Evolutionary conservation across 2,888 invertebrate species (phyloP).

Genomic region (Scaptomyza caliginosa): DNA sequence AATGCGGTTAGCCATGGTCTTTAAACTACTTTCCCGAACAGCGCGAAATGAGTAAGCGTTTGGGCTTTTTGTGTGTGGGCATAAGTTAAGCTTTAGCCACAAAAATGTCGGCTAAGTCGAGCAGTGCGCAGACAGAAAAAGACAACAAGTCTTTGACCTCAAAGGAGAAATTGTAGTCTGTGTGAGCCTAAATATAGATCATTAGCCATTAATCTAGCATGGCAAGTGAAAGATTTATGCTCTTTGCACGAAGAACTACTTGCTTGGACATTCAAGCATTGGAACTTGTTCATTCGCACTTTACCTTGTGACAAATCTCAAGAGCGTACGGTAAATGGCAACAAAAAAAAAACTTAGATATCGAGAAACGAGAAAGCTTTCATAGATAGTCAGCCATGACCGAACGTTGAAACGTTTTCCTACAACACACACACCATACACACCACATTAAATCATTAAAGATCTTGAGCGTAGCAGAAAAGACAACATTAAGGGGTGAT

Average conservation of each 20-base stretch:
- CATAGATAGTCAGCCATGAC: constrained; percentile 23
- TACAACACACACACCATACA: constrained; percentile 19
- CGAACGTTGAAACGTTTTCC: constrained; percentile 9
- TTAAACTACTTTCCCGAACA: constrained; percentile 53
- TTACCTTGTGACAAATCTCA: constrained; percentile 45
- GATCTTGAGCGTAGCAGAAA: constrained; percentile 20
- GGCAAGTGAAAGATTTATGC: constrained; percentile 39
- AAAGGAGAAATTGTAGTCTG: constrained; percentile 16
- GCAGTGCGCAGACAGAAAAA: constrained; percentile 18
- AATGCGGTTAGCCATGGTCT: constrained; percentile 56
- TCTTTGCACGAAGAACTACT: neutral
- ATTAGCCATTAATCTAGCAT: constrained; percentile 36
- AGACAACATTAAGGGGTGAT: constrained; percentile 57
- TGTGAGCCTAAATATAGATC: constrained; percentile 56
- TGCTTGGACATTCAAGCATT: constrained; percentile 1
- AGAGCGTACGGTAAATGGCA: constrained; percentile 28
- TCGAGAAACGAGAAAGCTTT: constrained; percentile 10
- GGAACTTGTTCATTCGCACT: constrained; percentile 43
- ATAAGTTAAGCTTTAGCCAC: constrained; percentile 21
- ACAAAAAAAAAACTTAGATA: neutral
- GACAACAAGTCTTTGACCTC: constrained; percentile 53
- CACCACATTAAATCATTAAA: constrained; percentile 53
- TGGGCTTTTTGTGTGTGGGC: constrained; percentile 39
- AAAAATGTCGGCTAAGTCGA: constrained; percentile 63
- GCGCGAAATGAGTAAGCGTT: constrained; percentile 40